These are phyloP conservation scores for Nerophis ophidion DNA, from an alignment of 2,113 vertebrate species.

Conservation along the genomic window DNA sequence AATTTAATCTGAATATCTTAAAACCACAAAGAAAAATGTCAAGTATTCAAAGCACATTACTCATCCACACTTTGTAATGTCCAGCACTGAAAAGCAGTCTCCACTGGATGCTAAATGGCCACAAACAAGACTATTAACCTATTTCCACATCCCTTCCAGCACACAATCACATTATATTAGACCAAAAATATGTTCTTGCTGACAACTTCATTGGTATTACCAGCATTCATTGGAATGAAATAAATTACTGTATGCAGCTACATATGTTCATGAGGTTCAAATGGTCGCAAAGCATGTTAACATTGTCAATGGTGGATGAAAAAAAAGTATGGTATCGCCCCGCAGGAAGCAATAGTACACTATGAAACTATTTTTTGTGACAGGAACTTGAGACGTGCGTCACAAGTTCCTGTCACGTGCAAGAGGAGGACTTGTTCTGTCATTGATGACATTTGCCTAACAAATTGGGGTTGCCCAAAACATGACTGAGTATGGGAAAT, in stretches of 20 bases:
- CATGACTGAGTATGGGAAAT: slow-evolving; percentile 33
- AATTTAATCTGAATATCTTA: background rate
- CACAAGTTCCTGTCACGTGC: background rate
- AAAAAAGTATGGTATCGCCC: background rate
- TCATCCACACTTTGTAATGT: background rate
- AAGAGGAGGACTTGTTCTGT: background rate
- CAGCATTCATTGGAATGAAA: no score
- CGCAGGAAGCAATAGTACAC: background rate
- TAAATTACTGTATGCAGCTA: background rate
- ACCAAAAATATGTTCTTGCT: no score
- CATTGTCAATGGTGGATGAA: background rate
- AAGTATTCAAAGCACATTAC: background rate
- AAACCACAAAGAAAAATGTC: background rate
- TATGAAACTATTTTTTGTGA: slow-evolving; percentile 2
- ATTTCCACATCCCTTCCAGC: no score
- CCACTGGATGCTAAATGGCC: background rate
- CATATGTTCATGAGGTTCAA: background rate
- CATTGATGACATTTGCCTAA: slow-evolving; percentile 21
- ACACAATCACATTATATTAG: no score
- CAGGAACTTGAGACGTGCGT: background rate
- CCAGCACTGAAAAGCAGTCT: background rate
- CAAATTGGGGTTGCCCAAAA: background rate
- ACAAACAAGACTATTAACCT: no score
- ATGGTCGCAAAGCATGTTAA: background rate
- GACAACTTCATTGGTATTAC: no score